Conservation (phyloP, 1,140 invertebrate species). For the Drosophila busckii region DNA sequence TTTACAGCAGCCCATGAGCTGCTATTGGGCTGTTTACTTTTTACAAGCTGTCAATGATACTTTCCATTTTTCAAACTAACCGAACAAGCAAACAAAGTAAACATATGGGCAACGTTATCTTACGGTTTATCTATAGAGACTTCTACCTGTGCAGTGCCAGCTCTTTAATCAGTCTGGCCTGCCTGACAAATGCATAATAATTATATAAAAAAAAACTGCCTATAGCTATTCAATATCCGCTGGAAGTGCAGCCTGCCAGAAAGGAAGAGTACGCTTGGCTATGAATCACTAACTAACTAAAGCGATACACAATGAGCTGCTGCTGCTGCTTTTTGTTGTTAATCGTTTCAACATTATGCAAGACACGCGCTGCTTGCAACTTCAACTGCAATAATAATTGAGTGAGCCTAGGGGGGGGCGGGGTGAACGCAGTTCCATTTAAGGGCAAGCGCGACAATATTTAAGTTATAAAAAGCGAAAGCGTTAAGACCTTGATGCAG, state of each 20-base stretch:
- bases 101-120: neutral
- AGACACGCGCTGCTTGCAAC: slow-evolving; percentile 63
- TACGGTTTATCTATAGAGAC: slow-evolving; percentile 18
- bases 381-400: slow-evolving; percentile 48
- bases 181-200: too few relatives aligned
- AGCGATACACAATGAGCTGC: slow-evolving; percentile 10
- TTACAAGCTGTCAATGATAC: slow-evolving; percentile 29
- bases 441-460: slow-evolving; percentile 22
- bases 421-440: slow-evolving; percentile 33
- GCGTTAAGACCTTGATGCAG: slow-evolving; percentile 66
- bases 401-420: neutral
- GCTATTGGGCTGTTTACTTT: slow-evolving; percentile 18
- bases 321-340: slow-evolving; percentile 16
- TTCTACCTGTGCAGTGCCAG: slow-evolving; percentile 8
- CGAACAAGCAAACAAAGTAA: too few relatives aligned
- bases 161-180: too few relatives aligned
- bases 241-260: too few relatives aligned
- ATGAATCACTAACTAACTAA: slow-evolving; percentile 43
- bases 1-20: too few relatives aligned
- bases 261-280: too few relatives aligned
- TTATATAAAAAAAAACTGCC: too few relatives aligned
- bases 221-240: too few relatives aligned
- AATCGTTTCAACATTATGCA: slow-evolving; percentile 67
- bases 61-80: slow-evolving; percentile 8
- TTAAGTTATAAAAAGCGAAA: slow-evolving; percentile 69